phyloP scores from a whole-genome alignment of 2,888 invertebrate genomes.

The Andricus curvator region DNA sequence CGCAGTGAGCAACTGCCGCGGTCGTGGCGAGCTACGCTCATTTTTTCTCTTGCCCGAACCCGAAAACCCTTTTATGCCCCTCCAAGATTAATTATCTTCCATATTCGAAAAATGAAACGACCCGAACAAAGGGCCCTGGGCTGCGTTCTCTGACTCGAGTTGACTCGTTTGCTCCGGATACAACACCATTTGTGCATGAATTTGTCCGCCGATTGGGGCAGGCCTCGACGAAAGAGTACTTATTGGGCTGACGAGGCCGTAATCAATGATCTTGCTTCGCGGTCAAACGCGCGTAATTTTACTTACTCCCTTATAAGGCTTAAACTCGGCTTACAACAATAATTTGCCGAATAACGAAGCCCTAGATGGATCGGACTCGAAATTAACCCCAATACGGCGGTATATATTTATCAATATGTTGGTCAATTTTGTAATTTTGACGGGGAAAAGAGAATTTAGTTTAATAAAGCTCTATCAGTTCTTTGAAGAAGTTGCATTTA shows the following conservation, averaged over 20 bases:
- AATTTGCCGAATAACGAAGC: conserved; percentile 12
- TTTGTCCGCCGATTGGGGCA: conserved; percentile 56
- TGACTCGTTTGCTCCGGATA: conserved; percentile 45
- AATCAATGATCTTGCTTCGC: conserved; percentile 32
- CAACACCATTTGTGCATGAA: conserved; percentile 52
- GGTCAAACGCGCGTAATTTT: conserved; percentile 20
- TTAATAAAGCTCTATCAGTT: no score
- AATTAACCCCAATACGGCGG: conserved; percentile 13
- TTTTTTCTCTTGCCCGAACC: conserved; percentile 76
- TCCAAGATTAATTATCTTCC: conserved; percentile 77
- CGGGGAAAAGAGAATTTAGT: no score
- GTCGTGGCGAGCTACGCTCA: conserved; percentile 67
- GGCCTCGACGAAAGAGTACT: conserved; percentile 35
- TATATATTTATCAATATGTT: background rate
- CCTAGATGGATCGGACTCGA: conserved; percentile 13
- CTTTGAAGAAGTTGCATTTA: no score
- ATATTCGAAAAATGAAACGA: conserved; percentile 76
- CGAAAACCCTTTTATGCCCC: conserved; percentile 76
- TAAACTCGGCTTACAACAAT: conserved; percentile 22
- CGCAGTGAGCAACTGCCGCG: conserved; percentile 63
- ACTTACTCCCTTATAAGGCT: conserved; percentile 12
- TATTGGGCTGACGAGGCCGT: conserved; percentile 31
- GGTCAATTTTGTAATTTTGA: background rate
- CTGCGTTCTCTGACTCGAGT: conserved; percentile 39
- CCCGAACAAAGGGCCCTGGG: conserved; percentile 63